Evolutionary conservation across 2,888 invertebrate genomes (phyloP).

Genomic region (Drosophila incognita): DNA sequence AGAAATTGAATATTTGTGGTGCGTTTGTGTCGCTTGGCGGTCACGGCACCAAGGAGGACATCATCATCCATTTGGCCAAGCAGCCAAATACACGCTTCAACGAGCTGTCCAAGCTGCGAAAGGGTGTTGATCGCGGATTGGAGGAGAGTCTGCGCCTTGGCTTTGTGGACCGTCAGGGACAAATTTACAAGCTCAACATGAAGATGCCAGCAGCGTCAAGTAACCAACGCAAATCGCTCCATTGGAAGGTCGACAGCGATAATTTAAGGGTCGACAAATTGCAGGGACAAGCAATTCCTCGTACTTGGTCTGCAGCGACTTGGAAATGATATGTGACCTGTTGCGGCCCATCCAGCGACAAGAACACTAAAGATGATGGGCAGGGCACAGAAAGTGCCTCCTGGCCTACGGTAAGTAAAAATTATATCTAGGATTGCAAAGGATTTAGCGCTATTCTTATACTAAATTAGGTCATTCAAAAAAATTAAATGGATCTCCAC

Average conservation of each 20-base stretch:
- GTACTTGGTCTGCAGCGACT: constrained; percentile 8
- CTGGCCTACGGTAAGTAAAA: no score
- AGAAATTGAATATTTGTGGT: constrained; percentile 31
- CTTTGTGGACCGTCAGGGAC: constrained; percentile 31
- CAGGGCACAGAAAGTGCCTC: not conserved
- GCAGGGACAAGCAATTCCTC: constrained; percentile 16
- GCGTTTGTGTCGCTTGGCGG: constrained; percentile 30
- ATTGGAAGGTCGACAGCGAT: not conserved
- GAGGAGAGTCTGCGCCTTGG: constrained; percentile 34
- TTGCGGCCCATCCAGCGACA: constrained; percentile 29
- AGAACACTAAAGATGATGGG: constrained; percentile 1
- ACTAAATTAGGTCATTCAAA: not conserved
- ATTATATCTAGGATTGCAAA: not conserved
- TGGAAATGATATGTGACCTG: not conserved
- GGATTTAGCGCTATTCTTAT: not conserved
- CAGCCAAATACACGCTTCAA: constrained; percentile 51
- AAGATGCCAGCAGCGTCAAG: not conserved
- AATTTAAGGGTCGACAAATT: not conserved
- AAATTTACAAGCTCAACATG: constrained; percentile 20
- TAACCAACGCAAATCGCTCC: not conserved
- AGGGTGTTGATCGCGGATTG: constrained; percentile 38
- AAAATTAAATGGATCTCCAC: not conserved
- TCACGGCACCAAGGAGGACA: constrained; percentile 45
- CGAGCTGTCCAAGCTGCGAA: constrained; percentile 36
- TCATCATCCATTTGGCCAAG: constrained; percentile 47